Base-by-base conservation (phyloP, 2,113 vertebrate species). In the Alligator mississippiensis region DNA sequence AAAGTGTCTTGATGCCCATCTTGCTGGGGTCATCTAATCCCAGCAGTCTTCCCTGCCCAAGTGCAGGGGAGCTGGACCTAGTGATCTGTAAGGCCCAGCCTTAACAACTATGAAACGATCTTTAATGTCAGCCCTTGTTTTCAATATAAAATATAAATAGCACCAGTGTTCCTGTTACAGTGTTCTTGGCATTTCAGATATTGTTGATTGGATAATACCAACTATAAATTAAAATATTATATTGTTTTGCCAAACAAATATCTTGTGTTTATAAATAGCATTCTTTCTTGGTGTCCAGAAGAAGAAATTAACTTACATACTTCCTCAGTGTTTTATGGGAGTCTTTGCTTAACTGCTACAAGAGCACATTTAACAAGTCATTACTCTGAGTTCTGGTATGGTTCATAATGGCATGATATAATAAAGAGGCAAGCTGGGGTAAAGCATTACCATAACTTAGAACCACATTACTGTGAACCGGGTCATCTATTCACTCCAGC, bases 251-350 rank as follows among this genome's bases (percentile, higher is more conserved):
- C 81, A 92, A 93, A 84, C 24, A 89, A 80, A 92, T 95, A 86
- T 86, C 90, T 94, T 91, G 62, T 93, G 10, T 75, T 93, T 94
- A 91, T 85, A 95, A 94, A 80, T 47, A 92, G 30, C 13, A 38
- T 11, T 55, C 92, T 96, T 96, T 66, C 84, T 78, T 82, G 80
- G 86, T 68, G 86, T 83, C 61, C 89, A 87, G 58, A 95, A 86
- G 58, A 95, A 86, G 72, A 92, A 27, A 78, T 62, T 87, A 22
- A 95, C 96, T 97, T 97, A 82, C 93, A 93, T 94, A n/a, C 16
- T 85, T 94, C 30, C 75, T 9, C 11, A 47, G 21, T 83, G 66
- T 75, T 97, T 97, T 95, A 97, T 90, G 76, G 68, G 12, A 75
- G 1, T 27, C 1, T 77, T 96, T 64, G 64, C 59, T 90, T 90